A percentile compares a stretch with the other conserved stretches of the same genome.
Conservation (phyloP, 2,797 vertebrate genomes). For the Tolypeutes matacus region DNA sequence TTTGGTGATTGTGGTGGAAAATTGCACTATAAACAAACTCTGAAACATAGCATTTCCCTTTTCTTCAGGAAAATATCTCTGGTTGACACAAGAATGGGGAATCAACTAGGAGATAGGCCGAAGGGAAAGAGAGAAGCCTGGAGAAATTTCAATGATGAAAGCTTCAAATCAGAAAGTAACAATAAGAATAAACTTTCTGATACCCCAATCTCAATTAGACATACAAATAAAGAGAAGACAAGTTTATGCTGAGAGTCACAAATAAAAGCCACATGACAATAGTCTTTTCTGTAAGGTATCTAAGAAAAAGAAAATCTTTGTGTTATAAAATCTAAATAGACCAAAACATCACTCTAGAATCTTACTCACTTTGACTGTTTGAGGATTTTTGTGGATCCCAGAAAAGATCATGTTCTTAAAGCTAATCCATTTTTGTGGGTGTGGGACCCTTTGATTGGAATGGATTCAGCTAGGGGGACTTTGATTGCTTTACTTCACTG, state of each 20-base stretch:
- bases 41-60: not conserved
- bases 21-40: not conserved
- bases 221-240: not conserved
- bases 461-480: too few relatives aligned
- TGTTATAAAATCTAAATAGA: not conserved
- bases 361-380: too few relatives aligned
- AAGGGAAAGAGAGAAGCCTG: not conserved
- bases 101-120: not conserved
- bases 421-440: too few relatives aligned
- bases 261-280: not conserved
- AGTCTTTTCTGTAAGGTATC: not conserved
- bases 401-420: too few relatives aligned
- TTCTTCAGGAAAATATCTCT: not conserved
- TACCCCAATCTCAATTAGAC: not conserved
- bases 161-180: not conserved
- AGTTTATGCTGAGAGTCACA: not conserved
- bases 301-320: not conserved
- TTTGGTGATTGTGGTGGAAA: not conserved
- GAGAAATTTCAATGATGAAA: not conserved
- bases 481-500: too few relatives aligned
- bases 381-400: too few relatives aligned
- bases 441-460: too few relatives aligned
- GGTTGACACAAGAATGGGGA: not conserved
- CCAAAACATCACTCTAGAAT: too few relatives aligned
- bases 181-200: not conserved